Conservation (phyloP, 2,888 invertebrate species). For the Eupithecia tripunctaria region DNA sequence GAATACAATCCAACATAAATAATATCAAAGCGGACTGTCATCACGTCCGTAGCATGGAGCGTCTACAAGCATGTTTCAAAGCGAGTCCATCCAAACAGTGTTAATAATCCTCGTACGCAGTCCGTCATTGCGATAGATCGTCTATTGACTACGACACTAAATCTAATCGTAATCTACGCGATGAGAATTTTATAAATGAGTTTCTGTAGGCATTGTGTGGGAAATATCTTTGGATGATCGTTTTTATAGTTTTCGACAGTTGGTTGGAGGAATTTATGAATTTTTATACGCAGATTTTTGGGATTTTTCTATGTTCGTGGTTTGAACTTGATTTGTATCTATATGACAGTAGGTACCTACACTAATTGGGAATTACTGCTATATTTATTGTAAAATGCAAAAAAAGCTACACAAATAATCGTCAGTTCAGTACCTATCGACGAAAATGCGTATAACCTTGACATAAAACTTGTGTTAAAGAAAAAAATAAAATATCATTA, state of each 20-base stretch:
- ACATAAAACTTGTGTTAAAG: constrained; percentile 4
- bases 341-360: constrained; percentile 23
- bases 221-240: constrained; percentile 30
- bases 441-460: background rate
- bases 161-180: constrained; percentile 28
- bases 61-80: constrained; percentile 37
- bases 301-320: constrained; percentile 29
- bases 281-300: constrained; percentile 32
- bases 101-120: constrained; percentile 50
- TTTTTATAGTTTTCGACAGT: constrained; percentile 27
- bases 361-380: constrained; percentile 16
- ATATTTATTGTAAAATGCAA: background rate
- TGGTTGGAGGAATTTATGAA: constrained; percentile 15
- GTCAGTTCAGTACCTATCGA: background rate
- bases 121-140: constrained; percentile 47
- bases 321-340: constrained; percentile 36
- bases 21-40: constrained; percentile 55
- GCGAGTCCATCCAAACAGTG: constrained; percentile 55
- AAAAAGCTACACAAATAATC: background rate
- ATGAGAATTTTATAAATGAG: constrained; percentile 35
- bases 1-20: constrained; percentile 77
- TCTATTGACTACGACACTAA: constrained; percentile 40
- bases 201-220: constrained; percentile 30
- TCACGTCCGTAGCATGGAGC: constrained; percentile 47
- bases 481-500: background rate